Percentiles rank a stretch among this genome's conserved stretches.
phyloP scores from a whole-genome alignment of 2,888 invertebrate species.

The Cephus nigrinus region DNA sequence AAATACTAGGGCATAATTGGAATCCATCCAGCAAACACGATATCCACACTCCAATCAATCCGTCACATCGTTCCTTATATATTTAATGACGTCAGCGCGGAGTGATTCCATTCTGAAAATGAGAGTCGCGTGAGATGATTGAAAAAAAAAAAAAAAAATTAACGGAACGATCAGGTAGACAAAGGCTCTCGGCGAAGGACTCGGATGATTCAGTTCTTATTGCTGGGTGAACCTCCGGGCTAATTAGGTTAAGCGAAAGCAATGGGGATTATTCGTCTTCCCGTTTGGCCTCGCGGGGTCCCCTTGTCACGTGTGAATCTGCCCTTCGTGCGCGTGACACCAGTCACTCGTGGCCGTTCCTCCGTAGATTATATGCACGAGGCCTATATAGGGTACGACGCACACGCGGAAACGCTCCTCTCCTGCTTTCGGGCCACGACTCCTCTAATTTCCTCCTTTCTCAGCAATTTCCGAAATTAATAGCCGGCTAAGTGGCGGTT shows the following conservation, averaged over 20 bases:
- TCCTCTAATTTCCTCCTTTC: conserved; percentile 55
- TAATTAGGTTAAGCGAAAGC: conserved; percentile 4
- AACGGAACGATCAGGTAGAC: conserved; percentile 29
- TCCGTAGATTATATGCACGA: background rate
- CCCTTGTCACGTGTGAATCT: background rate
- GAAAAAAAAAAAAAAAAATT: background rate
- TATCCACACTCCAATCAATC: conserved; percentile 59
- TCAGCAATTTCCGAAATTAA: conserved; percentile 66
- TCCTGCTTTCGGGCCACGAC: conserved; percentile 25
- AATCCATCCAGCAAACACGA: conserved; percentile 61
- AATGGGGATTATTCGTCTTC: background rate
- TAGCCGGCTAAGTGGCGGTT: conserved; percentile 66
- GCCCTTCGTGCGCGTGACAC: background rate
- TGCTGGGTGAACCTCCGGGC: background rate
- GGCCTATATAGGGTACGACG: background rate
- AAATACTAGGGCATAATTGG: conserved; percentile 63
- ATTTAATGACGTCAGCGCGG: conserved; percentile 1
- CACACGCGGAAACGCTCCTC: background rate
- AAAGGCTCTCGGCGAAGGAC: background rate
- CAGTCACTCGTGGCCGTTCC: background rate
- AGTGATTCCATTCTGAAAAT: background rate
- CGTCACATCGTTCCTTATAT: conserved; percentile 43
- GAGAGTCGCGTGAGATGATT: background rate
- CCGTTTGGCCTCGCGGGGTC: background rate
- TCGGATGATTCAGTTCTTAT: background rate